Percentiles rank a stretch among this genome's conserved stretches.
These are phyloP conservation scores for Cyanistes caeruleus DNA, from an alignment of 2,113 vertebrate species.

Conservation along the genomic window DNA sequence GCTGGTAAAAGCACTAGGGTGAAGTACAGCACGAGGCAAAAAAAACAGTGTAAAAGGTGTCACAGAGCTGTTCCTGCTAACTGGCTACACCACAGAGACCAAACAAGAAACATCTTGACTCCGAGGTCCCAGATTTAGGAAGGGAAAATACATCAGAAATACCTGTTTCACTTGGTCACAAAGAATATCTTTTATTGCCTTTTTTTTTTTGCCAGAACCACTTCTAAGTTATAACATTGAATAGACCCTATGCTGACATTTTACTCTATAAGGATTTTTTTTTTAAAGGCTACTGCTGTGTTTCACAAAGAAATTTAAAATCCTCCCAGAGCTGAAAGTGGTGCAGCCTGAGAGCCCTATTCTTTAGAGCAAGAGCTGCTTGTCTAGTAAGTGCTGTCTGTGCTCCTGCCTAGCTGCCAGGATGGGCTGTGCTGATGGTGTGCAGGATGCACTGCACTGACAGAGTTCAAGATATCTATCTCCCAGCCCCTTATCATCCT, in stretches of 20 bases:
- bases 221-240: neutral
- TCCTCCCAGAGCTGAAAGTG: neutral
- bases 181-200: neutral
- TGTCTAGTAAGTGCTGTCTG: too few species aligned
- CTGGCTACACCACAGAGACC: neutral
- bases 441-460: neutral
- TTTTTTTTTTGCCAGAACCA: neutral
- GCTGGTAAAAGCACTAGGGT: neutral
- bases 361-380: neutral
- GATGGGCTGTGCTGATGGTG: neutral
- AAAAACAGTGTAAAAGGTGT: neutral
- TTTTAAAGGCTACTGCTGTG: neutral
- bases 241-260: neutral
- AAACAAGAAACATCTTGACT: neutral
- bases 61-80: neutral
- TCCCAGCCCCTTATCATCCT: neutral
- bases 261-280: neutral
- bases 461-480: neutral
- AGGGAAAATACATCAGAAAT: neutral
- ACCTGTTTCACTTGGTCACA: neutral
- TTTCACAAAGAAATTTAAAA: constrained; percentile 8
- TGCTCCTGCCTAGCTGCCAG: neutral
- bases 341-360: neutral
- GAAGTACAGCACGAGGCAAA: neutral
- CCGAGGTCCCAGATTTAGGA: neutral